Base-by-base conservation (phyloP, 2,888 invertebrate species). In the Agonopterix subpropinquella region DNA sequence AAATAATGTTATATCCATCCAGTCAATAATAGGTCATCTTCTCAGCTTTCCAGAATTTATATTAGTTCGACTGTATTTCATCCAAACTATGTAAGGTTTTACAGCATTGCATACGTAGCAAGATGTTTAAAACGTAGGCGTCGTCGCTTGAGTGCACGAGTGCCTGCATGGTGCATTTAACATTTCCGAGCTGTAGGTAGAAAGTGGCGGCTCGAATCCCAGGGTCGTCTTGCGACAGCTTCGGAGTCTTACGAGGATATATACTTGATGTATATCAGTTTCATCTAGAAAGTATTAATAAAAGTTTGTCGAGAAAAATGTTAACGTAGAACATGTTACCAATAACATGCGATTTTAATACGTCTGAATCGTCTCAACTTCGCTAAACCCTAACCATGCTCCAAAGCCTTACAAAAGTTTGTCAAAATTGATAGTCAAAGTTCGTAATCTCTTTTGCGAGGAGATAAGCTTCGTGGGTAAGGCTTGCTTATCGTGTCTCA, bases 141-240 rank as follows among this genome's bases (percentile, higher is more conserved):
- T 9, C 7, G n/a, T 9, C 47, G 36, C 8, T 37, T 3, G 46
- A 13, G 43, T 43, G 59, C 57, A 56, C 28, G 60, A 60, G 10
- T n/a, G 45, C 53, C 55, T 69, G 65, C 63, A 65, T 56, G 57
- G 58, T 58, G 59, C 52, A 61, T 55, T 72, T 65, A 70, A 71
- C 70, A 74, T 72, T 73, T 79, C 70, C 63, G 65, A 64, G 64
- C 70, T 67, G 67, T 28, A 62, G 63, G 74, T 81, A 80, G 82
- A 84, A 83, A 83, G 82, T 74, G 74, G 63, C 72, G 65, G 58
- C 62, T 65, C 55, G 67, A 64, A 63, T 65, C 63, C 67, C 73
- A 75, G 79, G 81, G 80, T 75, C 77, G 75, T 62, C 76, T 82
- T 83, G 72, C 80, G 82, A 80, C 79, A 82, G 47, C 43, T 11